Base-by-base conservation (phyloP, 2,888 invertebrate species). In the Platycheirus albimanus region DNA sequence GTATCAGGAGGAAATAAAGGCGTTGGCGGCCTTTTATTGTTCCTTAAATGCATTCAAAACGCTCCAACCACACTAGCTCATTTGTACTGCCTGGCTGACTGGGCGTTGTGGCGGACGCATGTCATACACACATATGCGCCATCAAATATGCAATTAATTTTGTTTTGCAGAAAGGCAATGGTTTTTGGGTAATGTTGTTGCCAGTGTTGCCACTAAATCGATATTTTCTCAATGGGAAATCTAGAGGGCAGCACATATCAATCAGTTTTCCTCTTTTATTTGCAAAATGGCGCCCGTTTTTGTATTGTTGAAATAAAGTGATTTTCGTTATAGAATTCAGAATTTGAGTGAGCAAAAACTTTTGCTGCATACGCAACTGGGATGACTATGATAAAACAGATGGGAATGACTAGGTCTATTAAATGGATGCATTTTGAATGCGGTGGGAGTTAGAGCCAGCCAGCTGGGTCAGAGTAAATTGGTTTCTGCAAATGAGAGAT, bases 61-160 rank as follows among this genome's bases (percentile, higher is more conserved):
- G 52, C 20, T 43, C 30, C 36, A 10, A 20, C 41, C 24, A 19
- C 54, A 51, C n/a, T 24, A 38, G 20, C 58, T 52, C 41, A 64
- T 63, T 64, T 56, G 49, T 41, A 8, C 7, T 51, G 13, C 4
- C 11, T 15, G 36, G 1, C 30, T 41, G 28, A 0, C 17, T 45
- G 17, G 30, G 43, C 17, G 41, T 3, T 61, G 45, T 19, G 30
- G 15, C 17, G 17, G 28, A 28, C 15, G 17, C 43, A 8, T 45
- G 45, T 69, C 70, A 15, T 51, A 8, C 3, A 24, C 30, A 28
- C 67, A 61, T 74, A 63, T 74, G 75, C 71, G 70, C 70, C 70
- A 66, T 61, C 76, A 81, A 81, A 81, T 81, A 76, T 76, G 76
- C 80, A 81, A 81, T 81, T 81, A 81, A 71, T 81, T 81, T 71